phyloP scores from a whole-genome alignment of 2,797 vertebrate genomes.

The Anguilla marmorata region DNA sequence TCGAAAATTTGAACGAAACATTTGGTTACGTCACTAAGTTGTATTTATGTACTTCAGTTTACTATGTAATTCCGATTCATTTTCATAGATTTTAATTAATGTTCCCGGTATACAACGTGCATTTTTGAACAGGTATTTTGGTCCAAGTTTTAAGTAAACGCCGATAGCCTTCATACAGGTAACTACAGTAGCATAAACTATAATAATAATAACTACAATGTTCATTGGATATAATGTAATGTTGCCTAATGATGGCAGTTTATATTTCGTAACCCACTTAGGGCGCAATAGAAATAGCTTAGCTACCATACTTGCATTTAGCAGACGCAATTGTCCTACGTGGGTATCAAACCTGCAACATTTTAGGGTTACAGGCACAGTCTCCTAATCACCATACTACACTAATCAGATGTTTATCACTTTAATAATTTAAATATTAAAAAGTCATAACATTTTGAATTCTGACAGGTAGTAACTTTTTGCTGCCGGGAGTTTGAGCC shows the following conservation, averaged over 20 bases:
- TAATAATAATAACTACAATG: neutral
- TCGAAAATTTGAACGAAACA: constrained; percentile 37
- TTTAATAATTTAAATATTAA: no score
- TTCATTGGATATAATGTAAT: neutral
- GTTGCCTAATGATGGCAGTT: neutral
- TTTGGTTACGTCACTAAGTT: neutral
- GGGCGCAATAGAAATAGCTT: neutral
- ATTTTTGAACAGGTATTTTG: neutral
- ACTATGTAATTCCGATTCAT: neutral
- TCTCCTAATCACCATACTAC: no score
- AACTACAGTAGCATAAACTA: neutral
- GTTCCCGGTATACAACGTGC: neutral
- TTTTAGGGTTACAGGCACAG: no score
- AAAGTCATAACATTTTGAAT: no score
- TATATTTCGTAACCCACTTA: neutral
- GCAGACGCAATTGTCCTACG: neutral
- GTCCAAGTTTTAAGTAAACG: neutral
- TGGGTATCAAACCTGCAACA: no score
- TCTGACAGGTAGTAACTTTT: no score
- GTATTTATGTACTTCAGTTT: neutral
- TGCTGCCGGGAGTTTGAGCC: no score
- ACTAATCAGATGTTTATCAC: no score
- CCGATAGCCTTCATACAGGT: neutral
- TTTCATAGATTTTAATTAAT: neutral
- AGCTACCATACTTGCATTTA: neutral